Evolutionary conservation across 2,113 vertebrate genomes (phyloP).

Genomic region (Mustela lutreola): DNA sequence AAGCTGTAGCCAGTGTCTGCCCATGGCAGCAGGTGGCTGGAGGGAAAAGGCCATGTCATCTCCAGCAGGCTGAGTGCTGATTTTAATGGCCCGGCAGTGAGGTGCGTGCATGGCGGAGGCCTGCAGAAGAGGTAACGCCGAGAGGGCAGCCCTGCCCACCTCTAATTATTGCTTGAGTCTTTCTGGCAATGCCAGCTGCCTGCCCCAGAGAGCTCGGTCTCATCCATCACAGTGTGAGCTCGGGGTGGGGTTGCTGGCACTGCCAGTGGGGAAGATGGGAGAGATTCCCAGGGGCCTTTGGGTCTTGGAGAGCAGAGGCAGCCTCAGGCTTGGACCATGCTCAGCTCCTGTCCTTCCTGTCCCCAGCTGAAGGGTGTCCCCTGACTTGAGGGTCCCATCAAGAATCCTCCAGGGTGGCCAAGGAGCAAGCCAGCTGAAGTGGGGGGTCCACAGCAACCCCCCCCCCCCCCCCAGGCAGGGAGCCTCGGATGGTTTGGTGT

Average conservation of each 20-base stretch:
- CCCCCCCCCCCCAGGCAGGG: constrained; percentile 29
- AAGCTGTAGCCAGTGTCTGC: constrained; percentile 73
- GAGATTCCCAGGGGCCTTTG: constrained; percentile 65
- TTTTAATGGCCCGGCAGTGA: constrained; percentile 79
- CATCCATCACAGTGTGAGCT: constrained; percentile 82
- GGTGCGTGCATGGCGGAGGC: constrained; percentile 68
- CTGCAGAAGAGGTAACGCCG: constrained; percentile 78
- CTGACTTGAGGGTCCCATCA: background rate
- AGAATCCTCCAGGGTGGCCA: constrained; percentile 43
- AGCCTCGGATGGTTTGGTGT: constrained; percentile 68
- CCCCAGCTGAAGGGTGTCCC: background rate
- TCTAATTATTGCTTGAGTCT: constrained; percentile 84
- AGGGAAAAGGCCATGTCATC: constrained; percentile 70
- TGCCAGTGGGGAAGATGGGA: constrained; percentile 65
- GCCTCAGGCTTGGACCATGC: background rate
- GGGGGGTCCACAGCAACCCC: background rate
- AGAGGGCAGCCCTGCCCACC: constrained; percentile 78
- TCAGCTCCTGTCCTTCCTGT: constrained; percentile 40
- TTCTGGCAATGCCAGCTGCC: constrained; percentile 67
- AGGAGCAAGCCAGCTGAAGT: constrained; percentile 58
- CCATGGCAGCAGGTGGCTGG: constrained; percentile 58
- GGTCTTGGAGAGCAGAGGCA: constrained; percentile 54
- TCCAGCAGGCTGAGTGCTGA: constrained; percentile 65
- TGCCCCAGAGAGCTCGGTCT: constrained; percentile 55
- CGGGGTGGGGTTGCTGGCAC: constrained; percentile 8